phyloP scores from a whole-genome alignment of 2,113 vertebrate species.

The Eptatretus burgeri region DNA sequence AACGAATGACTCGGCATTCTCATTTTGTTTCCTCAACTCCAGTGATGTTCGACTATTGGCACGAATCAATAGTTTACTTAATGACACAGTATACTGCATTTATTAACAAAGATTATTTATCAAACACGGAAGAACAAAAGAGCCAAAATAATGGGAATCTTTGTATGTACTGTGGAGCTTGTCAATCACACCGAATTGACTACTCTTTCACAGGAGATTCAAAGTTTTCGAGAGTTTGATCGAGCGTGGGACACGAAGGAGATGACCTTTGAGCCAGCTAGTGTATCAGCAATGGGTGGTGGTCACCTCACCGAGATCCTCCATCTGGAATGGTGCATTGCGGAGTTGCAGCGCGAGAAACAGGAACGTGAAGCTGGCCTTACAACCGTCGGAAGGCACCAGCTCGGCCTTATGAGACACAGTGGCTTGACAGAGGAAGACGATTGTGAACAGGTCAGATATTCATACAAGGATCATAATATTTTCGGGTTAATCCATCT shows the following conservation, averaged over 20 bases:
- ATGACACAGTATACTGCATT: too few relatives aligned
- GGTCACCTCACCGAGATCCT: slow-evolving; percentile 78
- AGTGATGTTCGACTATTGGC: too few relatives aligned
- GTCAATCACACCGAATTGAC: neutral
- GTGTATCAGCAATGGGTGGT: slow-evolving; percentile 28
- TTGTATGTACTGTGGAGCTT: neutral
- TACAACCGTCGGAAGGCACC: slow-evolving; percentile 44
- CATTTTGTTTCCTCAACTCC: too few relatives aligned
- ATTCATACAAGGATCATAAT: too few relatives aligned
- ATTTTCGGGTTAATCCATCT: too few relatives aligned
- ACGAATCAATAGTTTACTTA: too few relatives aligned
- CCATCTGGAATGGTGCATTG: slow-evolving; percentile 66
- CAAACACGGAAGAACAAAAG: slow-evolving; percentile 13
- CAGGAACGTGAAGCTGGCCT: slow-evolving; percentile 62
- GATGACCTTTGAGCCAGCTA: slow-evolving; percentile 11
- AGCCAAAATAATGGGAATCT: slow-evolving; percentile 17
- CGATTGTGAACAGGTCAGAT: too few relatives aligned
- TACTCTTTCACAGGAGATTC: neutral
- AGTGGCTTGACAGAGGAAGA: too few relatives aligned
- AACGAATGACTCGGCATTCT: too few relatives aligned
- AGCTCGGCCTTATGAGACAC: slow-evolving; percentile 30
- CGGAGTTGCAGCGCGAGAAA: slow-evolving; percentile 53
- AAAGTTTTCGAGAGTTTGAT: neutral
- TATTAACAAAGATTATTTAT: too few relatives aligned
- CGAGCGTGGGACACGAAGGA: too few relatives aligned